Base-by-base conservation (phyloP, 2,888 invertebrate species). In the Pseudoips prasinana region DNA sequence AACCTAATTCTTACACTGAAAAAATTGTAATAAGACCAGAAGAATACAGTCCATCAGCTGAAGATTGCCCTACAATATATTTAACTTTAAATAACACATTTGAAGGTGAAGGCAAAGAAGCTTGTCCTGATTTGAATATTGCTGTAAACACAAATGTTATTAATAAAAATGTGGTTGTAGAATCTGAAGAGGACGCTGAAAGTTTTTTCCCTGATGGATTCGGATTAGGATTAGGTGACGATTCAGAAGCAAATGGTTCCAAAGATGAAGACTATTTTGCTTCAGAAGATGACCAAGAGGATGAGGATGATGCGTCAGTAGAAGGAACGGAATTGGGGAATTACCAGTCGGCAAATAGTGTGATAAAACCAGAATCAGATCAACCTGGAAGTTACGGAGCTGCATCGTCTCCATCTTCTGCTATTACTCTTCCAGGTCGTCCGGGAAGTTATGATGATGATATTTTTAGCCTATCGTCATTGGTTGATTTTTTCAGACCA, bases 141-240 rank as follows among this genome's bases (percentile, higher is more conserved):
- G 91, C 93, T 8, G 91, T 94, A 1, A 93, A 93, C 47, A 93
- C 93, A 0, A 92, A 93, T 56, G 88, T 93, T 1, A 81, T 92
- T 22, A 92, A 92, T 50, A 91, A 90, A 39, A 90, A 90, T 40
- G 77, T 87, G 11, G 80, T 87, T 6, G 64, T 83, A 14, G 90
- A 89, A 49, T 74, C 87, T 0, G 84, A 86, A 3, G 86, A 84
- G 48, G 84, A 86, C 26, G 67, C 67, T 2, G 75, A 78, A 3
- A 64, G 56, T 31, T 40, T 79, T 28, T 78, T 86, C 40, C 75
- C 81, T 14, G 77, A 65, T 22, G 60, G 64, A 1, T 84, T 88
- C 40, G 85, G 73, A 1, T 47, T 83, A 50, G 80, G 80, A 1
- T 42, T 75, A 28, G 73, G 58, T 23, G 84, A 79, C 22, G 81